phyloP scores from a whole-genome alignment of 2,113 vertebrate species.

The Engraulis encrasicolus region DNA sequence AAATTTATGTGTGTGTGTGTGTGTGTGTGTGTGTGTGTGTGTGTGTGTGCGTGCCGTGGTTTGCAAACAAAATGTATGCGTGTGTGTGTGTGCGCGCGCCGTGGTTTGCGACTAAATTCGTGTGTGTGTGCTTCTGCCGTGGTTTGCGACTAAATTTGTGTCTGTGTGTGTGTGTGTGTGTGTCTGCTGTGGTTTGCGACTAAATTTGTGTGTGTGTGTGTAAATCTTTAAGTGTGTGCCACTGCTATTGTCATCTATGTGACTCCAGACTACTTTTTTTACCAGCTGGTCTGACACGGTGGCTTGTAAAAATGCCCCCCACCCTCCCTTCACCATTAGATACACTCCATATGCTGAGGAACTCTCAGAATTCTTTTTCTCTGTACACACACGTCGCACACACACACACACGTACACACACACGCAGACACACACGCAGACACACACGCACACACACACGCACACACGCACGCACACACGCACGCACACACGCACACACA shows the following conservation, averaged over 20 bases:
- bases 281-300: not conserved
- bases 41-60: not conserved
- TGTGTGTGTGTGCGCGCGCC: too few relatives aligned
- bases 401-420: not conserved
- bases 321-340: not conserved
- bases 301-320: not conserved
- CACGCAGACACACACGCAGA: not conserved
- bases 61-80: not conserved
- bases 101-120: too few relatives aligned
- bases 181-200: not conserved
- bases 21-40: not conserved
- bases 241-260: constrained; percentile 6
- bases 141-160: too few relatives aligned
- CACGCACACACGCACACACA: not conserved
- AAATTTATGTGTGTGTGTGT: not conserved
- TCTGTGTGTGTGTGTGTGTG: not conserved
- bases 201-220: not conserved
- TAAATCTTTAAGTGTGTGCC: not conserved
- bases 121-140: not conserved
- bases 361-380: not conserved
- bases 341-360: not conserved
- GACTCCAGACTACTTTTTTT: not conserved
- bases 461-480: not conserved
- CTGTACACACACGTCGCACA: not conserved
- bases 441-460: not conserved